A percentile compares a stretch with the other conserved stretches of the same genome.
Conservation (phyloP, 2,797 vertebrate genomes). For the Sternotherus odoratus region DNA sequence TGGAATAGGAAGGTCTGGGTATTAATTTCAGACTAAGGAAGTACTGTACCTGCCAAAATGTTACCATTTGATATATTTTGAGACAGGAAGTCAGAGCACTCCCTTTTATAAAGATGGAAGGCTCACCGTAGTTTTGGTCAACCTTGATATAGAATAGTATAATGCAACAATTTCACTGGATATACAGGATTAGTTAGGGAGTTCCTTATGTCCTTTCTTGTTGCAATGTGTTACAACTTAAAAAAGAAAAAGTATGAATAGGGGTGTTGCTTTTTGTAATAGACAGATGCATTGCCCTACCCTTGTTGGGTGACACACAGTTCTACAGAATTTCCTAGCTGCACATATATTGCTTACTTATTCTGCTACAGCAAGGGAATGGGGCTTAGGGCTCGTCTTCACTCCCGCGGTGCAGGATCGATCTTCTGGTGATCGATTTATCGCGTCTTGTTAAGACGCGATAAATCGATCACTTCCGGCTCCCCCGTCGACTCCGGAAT, state of each 20-base stretch:
- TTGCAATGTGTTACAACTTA: constrained; percentile 17
- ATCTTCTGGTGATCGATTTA: no score
- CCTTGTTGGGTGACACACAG: not conserved
- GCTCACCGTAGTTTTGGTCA: not conserved
- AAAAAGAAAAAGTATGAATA: not conserved
- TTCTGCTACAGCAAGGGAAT: not conserved
- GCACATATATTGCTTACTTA: not conserved
- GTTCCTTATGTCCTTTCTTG: not conserved
- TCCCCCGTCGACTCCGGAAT: no score
- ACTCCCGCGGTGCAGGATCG: no score
- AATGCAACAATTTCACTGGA: not conserved
- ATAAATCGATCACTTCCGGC: no score
- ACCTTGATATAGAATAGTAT: not conserved
- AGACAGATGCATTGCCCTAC: not conserved
- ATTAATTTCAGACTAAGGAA: not conserved
- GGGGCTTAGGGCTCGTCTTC: no score
- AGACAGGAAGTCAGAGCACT: not conserved
- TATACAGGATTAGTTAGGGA: not conserved
- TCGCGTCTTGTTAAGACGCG: no score
- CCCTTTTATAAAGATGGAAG: not conserved
- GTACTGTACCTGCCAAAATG: not conserved
- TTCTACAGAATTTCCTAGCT: not conserved
- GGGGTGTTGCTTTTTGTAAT: constrained; percentile 29
- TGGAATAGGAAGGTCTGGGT: not conserved
- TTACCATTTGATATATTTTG: not conserved